Evolutionary conservation across 2,797 vertebrate genomes (phyloP).

Genomic region (Tenualosa thibaudeaui): DNA sequence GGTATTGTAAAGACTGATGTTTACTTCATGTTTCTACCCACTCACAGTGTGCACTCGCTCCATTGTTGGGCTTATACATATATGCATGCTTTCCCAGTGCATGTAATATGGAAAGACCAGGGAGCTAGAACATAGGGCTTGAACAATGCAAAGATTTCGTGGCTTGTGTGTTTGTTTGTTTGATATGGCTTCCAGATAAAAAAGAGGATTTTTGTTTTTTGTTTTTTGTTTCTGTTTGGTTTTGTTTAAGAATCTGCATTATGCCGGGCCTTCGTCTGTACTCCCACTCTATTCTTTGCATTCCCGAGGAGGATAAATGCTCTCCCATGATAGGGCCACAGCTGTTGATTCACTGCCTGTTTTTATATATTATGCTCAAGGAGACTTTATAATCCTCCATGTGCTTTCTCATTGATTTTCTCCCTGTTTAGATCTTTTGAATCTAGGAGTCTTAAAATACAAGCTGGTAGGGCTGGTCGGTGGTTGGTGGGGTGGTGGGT

Average conservation of each 20-base stretch:
- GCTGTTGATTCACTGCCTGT: slow-evolving; percentile 20
- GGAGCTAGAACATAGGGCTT: neutral
- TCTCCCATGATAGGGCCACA: neutral
- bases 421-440: neutral
- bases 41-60: neutral
- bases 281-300: slow-evolving; percentile 1
- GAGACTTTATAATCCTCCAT: neutral
- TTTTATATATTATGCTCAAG: slow-evolving; percentile 15
- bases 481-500: neutral
- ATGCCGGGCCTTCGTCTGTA: neutral
- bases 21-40: slow-evolving; percentile 16
- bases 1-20: neutral
- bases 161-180: neutral
- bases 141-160: neutral
- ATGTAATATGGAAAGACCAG: slow-evolving; percentile 1
- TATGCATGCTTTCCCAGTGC: neutral
- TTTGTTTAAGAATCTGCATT: neutral
- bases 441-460: slow-evolving; percentile 4
- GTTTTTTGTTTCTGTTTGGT: no score
- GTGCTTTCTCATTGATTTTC: slow-evolving; percentile 14
- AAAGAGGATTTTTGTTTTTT: neutral
- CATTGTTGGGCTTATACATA: slow-evolving; percentile 16
- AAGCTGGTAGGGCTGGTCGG: neutral
- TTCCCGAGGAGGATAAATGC: neutral
- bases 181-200: neutral